These are phyloP conservation scores for Nothocercus nigrocapillus DNA, from an alignment of 2,113 vertebrate species.

Conservation along the genomic window DNA sequence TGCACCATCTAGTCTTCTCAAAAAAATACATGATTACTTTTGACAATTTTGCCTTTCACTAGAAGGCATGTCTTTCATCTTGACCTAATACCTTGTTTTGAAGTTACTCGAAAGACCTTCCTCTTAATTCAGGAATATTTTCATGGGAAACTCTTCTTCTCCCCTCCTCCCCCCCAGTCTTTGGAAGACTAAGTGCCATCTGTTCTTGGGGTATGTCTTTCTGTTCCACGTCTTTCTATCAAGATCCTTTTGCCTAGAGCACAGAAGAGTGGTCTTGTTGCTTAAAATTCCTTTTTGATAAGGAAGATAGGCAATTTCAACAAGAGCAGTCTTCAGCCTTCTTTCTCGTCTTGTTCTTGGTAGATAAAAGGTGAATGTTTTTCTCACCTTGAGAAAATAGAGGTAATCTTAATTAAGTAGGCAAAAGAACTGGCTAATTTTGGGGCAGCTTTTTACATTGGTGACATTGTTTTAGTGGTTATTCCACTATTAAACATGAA, in stretches of 20 bases:
- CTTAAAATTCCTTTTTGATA: too few species aligned
- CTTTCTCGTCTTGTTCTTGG: background rate
- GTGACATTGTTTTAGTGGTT: slow-evolving; percentile 46
- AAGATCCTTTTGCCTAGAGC: background rate
- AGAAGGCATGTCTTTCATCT: background rate
- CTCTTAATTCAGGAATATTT: background rate
- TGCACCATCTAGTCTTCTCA: background rate
- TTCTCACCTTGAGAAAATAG: background rate
- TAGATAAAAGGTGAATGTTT: background rate
- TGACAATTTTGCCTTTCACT: background rate
- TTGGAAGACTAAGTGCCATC: background rate
- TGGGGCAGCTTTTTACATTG: background rate
- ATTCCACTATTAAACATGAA: slow-evolving; percentile 1
- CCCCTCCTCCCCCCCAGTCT: background rate
- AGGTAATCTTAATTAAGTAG: slow-evolving; percentile 32
- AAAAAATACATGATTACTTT: accelerated
- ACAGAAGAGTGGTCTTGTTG: background rate
- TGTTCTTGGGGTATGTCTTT: background rate
- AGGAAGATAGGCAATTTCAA: too few species aligned
- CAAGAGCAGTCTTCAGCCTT: background rate
- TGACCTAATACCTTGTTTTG: background rate
- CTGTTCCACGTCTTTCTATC: background rate
- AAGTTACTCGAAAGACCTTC: background rate
- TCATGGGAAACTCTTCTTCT: background rate
- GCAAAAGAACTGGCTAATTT: slow-evolving; percentile 26